phyloP scores from a whole-genome alignment of 2,113 vertebrate genomes.

The Gopherus flavomarginatus region DNA sequence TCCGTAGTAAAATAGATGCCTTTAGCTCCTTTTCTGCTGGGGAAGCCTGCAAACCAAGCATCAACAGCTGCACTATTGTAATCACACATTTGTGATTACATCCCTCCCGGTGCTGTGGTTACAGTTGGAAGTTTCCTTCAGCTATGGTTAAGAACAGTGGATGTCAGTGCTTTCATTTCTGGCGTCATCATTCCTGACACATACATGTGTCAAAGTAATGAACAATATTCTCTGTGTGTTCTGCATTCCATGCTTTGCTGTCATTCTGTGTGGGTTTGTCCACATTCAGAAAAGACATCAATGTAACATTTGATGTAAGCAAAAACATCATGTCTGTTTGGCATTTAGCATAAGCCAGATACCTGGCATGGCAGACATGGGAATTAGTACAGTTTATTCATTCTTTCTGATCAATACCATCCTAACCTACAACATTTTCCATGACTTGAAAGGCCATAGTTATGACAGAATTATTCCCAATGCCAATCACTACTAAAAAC shows the following conservation, averaged over 20 bases:
- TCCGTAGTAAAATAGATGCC: neutral
- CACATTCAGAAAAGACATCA: neutral
- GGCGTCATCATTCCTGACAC: neutral
- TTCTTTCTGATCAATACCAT: neutral
- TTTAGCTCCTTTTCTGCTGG: neutral
- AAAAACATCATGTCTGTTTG: neutral
- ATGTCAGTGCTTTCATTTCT: neutral
- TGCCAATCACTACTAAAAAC: fast-evolving
- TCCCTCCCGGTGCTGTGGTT: neutral
- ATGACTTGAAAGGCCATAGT: fast-evolving
- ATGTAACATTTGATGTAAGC: neutral
- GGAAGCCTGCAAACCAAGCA: neutral
- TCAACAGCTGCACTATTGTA: neutral
- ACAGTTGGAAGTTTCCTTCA: neutral
- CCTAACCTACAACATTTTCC: neutral
- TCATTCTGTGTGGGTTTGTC: neutral
- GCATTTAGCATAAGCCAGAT: neutral
- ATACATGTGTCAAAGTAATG: neutral
- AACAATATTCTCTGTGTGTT: neutral
- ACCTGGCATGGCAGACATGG: neutral
- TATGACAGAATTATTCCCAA: neutral
- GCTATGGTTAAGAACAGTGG: fast-evolving
- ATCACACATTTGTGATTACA: neutral
- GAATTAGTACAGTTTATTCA: neutral
- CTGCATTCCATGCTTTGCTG: neutral